Percentiles rank a stretch among this genome's conserved stretches.
phyloP scores from a whole-genome alignment of 2,888 invertebrate species.

The Eubasilissa splendida region DNA sequence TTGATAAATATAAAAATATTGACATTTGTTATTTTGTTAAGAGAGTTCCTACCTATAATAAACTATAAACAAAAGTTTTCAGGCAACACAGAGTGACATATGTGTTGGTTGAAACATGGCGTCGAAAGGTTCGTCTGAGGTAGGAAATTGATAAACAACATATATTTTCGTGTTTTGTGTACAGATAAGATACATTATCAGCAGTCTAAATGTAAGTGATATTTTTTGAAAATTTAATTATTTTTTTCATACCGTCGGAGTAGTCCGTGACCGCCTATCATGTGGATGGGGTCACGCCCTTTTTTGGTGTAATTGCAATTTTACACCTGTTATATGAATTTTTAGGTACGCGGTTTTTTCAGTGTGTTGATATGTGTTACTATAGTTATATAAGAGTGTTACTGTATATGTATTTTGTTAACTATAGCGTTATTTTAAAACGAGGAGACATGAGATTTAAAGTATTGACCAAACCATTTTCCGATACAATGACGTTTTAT shows the following conservation, averaged over 20 bases:
- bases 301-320: conserved; percentile 48
- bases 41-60: too few relatives aligned
- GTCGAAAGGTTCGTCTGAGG: conserved; percentile 58
- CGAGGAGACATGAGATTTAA: background rate
- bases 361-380: conserved; percentile 22
- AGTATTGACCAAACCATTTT: too few relatives aligned
- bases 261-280: conserved; percentile 30
- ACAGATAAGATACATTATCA: conserved; percentile 51
- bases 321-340: conserved; percentile 47
- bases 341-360: conserved; percentile 10
- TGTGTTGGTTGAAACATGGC: conserved; percentile 56
- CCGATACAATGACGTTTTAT: too few relatives aligned
- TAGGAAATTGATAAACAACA: conserved; percentile 50
- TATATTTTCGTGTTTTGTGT: conserved; percentile 44
- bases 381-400: background rate
- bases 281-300: conserved; percentile 52
- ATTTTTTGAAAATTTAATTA: conserved; percentile 21
- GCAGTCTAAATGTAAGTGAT: conserved; percentile 52
- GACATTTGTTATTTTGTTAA: too few relatives aligned
- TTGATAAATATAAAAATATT: too few relatives aligned
- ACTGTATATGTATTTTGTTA: conserved; percentile 12
- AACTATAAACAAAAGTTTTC: conserved; percentile 34
- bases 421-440: conserved; percentile 17
- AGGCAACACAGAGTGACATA: conserved; percentile 48
- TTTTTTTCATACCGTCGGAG: conserved; percentile 31